Evolutionary conservation across 2,797 vertebrate genomes (phyloP), one percentile per base, ranked within the genome.

Genomic region (Galago senegalensis): DNA sequence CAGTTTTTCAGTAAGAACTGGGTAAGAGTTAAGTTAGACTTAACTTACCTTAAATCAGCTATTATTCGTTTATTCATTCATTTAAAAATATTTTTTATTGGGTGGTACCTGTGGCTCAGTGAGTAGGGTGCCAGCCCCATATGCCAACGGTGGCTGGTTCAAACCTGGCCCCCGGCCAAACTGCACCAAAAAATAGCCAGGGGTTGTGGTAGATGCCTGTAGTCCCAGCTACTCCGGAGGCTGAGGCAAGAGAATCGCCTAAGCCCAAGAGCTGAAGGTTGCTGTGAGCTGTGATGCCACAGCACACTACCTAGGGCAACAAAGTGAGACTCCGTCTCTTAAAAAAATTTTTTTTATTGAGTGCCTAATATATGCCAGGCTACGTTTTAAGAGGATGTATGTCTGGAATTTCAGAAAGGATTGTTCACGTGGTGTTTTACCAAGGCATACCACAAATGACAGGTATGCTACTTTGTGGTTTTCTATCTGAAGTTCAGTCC

Each of bases 381-480:
- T 6, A 16, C 37, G 37, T 60, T 61, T 56, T 12, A n/a, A 61
- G 73, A 18, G 29, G 17, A n/a, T 9, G 65, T 34, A 8, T 13
- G 8, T 56, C 7, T 13, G 13, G 13, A 1, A 34, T 43, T 72
- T 20, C 25, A 6, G 67, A 91, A 61, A 40, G 20, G 53, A 25
- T n/a, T 23, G 29, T 46, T 58, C 37, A 29, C 11, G 13, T 0
- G 7, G n/a, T 4, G 4, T 43, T 27, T 23, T 43, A 7, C 3
- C 58, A 82, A 40, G 21, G 46, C 17, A 31, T 1, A 34, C 20
- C 27, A 3, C 7, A 2, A 56, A 11, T 2, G 49, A 13, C 27
- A n/a, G 20, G 27, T 17, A 34, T 5, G 7, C 56, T 0, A 0
- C 21, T 56, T 16, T 34, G 18, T 12, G 3, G 61, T 8, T 53